Percentiles rank a stretch among this genome's conserved stretches.
These are phyloP conservation scores for Vimba vimba DNA, from an alignment of 2,113 vertebrate species.

Conservation along the genomic window DNA sequence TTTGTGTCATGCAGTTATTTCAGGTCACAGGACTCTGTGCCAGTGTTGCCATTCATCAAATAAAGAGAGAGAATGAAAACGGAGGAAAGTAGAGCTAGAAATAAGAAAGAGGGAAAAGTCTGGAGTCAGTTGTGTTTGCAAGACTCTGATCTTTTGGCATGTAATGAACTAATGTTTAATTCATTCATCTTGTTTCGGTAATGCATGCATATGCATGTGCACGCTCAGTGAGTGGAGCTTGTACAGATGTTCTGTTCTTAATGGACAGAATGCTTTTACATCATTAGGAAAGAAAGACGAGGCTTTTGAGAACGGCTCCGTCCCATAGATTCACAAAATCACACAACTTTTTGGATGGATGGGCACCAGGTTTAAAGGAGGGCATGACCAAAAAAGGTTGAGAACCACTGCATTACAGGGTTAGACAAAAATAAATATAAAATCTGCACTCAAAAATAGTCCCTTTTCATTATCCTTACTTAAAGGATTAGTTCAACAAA, in stretches of 20 bases:
- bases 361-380: no score
- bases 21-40: constrained; percentile 19
- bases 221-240: neutral
- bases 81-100: neutral
- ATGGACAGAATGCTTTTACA: neutral
- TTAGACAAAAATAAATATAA: no score
- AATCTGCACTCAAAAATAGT: no score
- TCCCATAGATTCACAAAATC: neutral
- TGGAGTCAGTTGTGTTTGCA: neutral
- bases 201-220: neutral
- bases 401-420: no score
- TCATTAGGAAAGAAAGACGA: neutral
- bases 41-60: constrained; percentile 41
- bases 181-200: neutral
- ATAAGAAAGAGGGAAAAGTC: neutral
- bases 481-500: no score
- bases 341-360: neutral
- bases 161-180: constrained; percentile 24
- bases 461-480: no score
- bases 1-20: constrained; percentile 42
- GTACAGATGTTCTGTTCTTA: neutral
- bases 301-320: neutral
- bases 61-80: constrained; percentile 1
- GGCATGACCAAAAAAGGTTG: no score
- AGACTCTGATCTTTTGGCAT: neutral